Evolutionary conservation across 2,888 invertebrate species (phyloP), one percentile per base, ranked within the genome.

Genomic region (Caenorhabditis sinica): DNA sequence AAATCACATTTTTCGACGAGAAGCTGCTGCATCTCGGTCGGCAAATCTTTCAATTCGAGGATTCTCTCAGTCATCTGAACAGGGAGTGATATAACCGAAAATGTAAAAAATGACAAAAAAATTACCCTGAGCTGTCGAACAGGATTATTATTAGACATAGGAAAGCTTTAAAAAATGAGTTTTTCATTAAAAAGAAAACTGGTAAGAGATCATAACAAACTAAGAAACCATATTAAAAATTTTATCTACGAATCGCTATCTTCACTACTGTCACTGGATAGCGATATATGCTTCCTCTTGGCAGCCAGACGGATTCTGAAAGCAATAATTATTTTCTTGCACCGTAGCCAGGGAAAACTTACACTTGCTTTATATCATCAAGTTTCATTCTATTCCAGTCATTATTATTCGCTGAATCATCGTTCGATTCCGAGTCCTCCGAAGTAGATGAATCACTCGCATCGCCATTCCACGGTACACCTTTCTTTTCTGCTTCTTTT

Each of bases 1-100:
- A 53, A 79, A 49, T 79, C 79, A 20, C 79, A 71, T 17, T 63
- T 40, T 13, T 65, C 79, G 3, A 79, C 69, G 2, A 79, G 15
- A n/a, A 61, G 30, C 17, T 58, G 33, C 20, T 45, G 61, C 23
- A 79, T 36, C 20, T 79, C 79, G 4, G n/a, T 1, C 11, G 79
- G 79, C 36, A 79, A 53, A 30, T 79, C 65, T 1, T 4, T 5
- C 30, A 40, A 53, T 45, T 56, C 53, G 3, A 17, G 13, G 13
- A 40, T 13, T 43, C 40, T 58, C 1, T 0, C 9, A 9, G 20
- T n/a, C 71, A 79, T 71, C 63, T 68, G 53, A 56, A 75, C 8
- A 15, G 15, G 28, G 28, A 9, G 11, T 23, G 17, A 43, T 23
- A 15, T 45, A 45, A 17, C 15, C n/a, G n/a, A 36, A 36, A n/a